Percentiles rank a stretch among this genome's conserved stretches.
Conservation (phyloP, 2,888 invertebrate genomes). For the Heliconius charithonia region DNA sequence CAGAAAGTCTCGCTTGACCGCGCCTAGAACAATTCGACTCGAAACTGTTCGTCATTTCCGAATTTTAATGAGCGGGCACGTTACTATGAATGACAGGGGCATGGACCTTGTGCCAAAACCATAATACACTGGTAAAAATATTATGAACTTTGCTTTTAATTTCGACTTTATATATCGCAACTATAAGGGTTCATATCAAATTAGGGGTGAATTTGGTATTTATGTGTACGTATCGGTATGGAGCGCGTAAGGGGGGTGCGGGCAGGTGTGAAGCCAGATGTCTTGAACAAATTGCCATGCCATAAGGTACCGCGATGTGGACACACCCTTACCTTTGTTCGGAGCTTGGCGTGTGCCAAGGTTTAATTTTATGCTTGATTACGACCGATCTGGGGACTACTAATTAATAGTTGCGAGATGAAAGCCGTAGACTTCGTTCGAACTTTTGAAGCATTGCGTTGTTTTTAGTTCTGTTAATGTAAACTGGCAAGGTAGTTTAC, state of each 20-base stretch:
- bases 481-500: conserved; percentile 41
- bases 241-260: conserved; percentile 61
- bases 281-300: conserved; percentile 82
- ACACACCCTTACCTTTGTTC: conserved; percentile 77
- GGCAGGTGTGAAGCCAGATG: conserved; percentile 83
- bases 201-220: conserved; percentile 42
- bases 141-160: conserved; percentile 40
- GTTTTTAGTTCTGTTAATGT: conserved; percentile 49
- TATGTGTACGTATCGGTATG: conserved; percentile 65
- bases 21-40: conserved; percentile 68
- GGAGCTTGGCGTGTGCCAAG: conserved; percentile 80
- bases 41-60: conserved; percentile 80
- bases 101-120: conserved; percentile 76
- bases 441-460: conserved; percentile 51
- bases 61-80: conserved; percentile 74
- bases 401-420: conserved; percentile 79
- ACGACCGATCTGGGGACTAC: conserved; percentile 69
- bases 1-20: conserved; percentile 72
- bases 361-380: conserved; percentile 84
- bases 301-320: conserved; percentile 79
- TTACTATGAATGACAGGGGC: conserved; percentile 73
- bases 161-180: conserved; percentile 53
- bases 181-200: conserved; percentile 45
- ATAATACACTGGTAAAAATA: conserved; percentile 59
- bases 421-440: conserved; percentile 54